Evolutionary conservation across 2,797 vertebrate species (phyloP).

Genomic region (Salmo trutta): DNA sequence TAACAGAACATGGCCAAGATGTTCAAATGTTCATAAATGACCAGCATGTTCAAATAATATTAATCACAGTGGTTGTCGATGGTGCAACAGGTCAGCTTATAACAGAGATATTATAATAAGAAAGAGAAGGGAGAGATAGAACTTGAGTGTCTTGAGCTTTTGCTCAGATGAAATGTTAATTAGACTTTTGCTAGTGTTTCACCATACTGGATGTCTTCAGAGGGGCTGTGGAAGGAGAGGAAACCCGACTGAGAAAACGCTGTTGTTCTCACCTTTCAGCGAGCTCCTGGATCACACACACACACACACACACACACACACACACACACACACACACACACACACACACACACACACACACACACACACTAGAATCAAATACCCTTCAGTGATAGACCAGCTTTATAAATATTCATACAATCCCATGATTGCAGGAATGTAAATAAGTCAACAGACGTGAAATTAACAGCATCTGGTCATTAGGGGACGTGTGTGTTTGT

Average conservation of each 20-base stretch:
- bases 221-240: not conserved
- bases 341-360: constrained; percentile 17
- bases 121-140: constrained; percentile 19
- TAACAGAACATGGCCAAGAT: no score
- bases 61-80: no score
- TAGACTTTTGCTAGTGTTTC: constrained; percentile 31
- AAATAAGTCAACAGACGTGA: constrained; percentile 67
- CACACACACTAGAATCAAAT: constrained; percentile 40
- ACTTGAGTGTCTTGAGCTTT: constrained; percentile 11
- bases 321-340: constrained; percentile 14
- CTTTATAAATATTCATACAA: constrained; percentile 62
- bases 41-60: no score
- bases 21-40: no score
- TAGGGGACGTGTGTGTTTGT: constrained; percentile 14
- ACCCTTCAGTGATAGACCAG: constrained; percentile 46
- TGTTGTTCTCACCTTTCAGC: not conserved
- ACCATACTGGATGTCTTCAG: constrained; percentile 29
- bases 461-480: constrained; percentile 65
- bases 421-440: constrained; percentile 60
- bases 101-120: not conserved
- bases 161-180: constrained; percentile 38
- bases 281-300: constrained; percentile 9
- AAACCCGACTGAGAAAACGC: not conserved
- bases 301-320: constrained; percentile 12
- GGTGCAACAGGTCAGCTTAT: not conserved